Evolutionary conservation across 2,797 vertebrate species (phyloP), one percentile per base, ranked within the genome.

Genomic region (Argya squamiceps): DNA sequence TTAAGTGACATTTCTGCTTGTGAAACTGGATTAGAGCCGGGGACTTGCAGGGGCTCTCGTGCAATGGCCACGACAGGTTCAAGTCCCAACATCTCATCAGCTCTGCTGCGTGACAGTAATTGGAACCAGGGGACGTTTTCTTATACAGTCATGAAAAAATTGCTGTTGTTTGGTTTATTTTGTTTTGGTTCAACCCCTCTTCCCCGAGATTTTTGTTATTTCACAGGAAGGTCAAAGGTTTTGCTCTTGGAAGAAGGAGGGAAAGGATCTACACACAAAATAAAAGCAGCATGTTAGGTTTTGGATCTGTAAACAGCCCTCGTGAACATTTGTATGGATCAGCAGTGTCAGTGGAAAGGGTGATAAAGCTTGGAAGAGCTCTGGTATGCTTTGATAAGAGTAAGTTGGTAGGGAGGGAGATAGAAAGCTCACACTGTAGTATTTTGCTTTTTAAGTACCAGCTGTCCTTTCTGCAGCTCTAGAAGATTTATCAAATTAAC

Each of bases 101-200:
- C 19, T 41, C 21, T 56, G 24, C 65, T 78, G 24, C 19, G 2
- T 15, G 50, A 22, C 15, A 37, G 15, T 12, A 58, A 27, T 11
- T 80, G 70, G 67, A 55, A 76, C 24, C 46, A 23, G n/a, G 10
- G 27, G 23, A 44, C 2, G 2, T 82, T 46, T 77, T 63, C 55
- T 55, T 43, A 43, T 9, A 11, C 4, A 37, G 32, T 16, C 21
- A 11, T 5, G 4, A 58, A 52, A 27, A 37, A 36, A 56, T 20
- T 11, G 11, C 10, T 27, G 12, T 1, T 32, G 12, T 21, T 70
- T 9, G 16, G 4, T 13, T 89, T 59, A 4, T 39, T 55, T 63
- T 58, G 13, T 6, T 56, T 43, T 47, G 7, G 1, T 70, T 17
- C 26, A 16, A 5, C 1, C 4, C 4, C 4, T 3, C 1, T 2